phyloP scores from a whole-genome alignment of 2,113 vertebrate species.

The Cercopithecus mona region DNA sequence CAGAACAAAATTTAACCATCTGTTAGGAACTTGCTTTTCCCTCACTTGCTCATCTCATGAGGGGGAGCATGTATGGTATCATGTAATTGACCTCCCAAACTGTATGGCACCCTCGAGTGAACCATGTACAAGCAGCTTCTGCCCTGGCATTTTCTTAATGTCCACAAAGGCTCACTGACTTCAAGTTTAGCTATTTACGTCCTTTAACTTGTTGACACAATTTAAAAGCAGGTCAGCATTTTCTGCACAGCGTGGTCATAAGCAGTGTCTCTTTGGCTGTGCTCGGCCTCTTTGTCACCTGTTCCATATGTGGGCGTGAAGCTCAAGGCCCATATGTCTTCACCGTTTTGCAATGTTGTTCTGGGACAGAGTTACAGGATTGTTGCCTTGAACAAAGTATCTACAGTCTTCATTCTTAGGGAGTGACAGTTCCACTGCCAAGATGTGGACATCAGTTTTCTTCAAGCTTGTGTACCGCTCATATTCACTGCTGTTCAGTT shows the following conservation, averaged over 20 bases:
- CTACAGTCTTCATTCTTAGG: neutral
- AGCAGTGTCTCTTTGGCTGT: neutral
- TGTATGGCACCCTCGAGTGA: neutral
- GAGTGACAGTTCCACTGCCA: neutral
- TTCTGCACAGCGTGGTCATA: rapidly evolving
- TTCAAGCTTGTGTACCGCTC: neutral
- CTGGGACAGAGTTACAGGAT: neutral
- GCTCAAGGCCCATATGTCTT: neutral
- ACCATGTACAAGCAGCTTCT: neutral
- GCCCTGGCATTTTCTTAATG: neutral
- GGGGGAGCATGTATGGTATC: rapidly evolving
- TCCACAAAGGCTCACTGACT: neutral
- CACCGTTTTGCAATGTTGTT: neutral
- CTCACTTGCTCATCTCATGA: neutral
- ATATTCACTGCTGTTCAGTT: neutral
- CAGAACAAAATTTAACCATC: neutral
- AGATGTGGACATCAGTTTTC: neutral
- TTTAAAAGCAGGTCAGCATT: neutral
- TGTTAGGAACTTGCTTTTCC: neutral
- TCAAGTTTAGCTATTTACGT: neutral
- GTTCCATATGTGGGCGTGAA: neutral
- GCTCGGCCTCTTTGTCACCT: neutral
- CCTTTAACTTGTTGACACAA: neutral
- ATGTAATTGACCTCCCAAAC: neutral
- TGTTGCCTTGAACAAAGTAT: neutral